Conservation (phyloP, 2,113 vertebrate genomes). For the Phylloscopus whistleri region DNA sequence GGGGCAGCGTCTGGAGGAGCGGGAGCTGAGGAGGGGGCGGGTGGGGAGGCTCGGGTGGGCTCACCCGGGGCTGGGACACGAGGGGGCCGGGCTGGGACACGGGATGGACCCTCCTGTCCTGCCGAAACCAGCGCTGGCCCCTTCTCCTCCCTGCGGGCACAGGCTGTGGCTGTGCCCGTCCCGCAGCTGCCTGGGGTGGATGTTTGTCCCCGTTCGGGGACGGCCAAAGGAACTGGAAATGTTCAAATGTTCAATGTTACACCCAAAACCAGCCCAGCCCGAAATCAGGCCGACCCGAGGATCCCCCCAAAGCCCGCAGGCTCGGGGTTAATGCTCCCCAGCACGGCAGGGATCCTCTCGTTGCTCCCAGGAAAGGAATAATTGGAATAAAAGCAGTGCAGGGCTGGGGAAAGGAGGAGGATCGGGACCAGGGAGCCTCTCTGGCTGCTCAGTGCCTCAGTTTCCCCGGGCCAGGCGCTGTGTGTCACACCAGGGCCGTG, state of each 20-base stretch:
- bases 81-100: neutral
- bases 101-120: neutral
- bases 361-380: neutral
- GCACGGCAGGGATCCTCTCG: neutral
- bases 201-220: neutral
- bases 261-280: neutral
- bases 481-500: neutral
- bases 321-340: neutral
- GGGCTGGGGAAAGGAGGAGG: neutral
- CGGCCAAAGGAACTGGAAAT: neutral
- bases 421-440: neutral
- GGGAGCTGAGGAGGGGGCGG: neutral
- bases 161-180: accelerated
- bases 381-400: accelerated
- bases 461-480: neutral
- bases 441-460: neutral
- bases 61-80: neutral
- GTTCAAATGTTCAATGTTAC: neutral
- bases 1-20: neutral
- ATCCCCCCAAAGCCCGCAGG: neutral
- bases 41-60: neutral
- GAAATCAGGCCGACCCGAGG: neutral
- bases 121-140: neutral
- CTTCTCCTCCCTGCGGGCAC: neutral
- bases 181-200: accelerated